Evolutionary conservation across 1,140 invertebrate species (phyloP).

Genomic region (Charaxes varanes): DNA sequence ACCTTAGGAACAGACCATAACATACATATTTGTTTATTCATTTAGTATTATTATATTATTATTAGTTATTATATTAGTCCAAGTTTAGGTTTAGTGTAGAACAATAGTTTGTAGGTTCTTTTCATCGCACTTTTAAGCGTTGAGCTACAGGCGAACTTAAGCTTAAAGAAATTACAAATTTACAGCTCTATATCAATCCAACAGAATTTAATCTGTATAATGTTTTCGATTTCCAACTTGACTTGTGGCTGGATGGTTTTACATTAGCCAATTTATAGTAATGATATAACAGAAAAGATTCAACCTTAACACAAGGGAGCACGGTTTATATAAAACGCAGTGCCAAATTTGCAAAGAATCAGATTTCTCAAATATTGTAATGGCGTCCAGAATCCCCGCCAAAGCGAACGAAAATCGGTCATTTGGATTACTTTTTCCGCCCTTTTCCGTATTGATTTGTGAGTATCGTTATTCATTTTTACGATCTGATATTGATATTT

Average conservation of each 20-base stretch:
- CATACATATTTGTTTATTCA: no score
- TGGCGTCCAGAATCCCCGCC: slow-evolving; percentile 43
- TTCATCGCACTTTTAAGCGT: no score
- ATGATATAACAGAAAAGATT: slow-evolving; percentile 12
- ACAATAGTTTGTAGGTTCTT: no score
- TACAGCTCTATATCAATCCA: slow-evolving; percentile 31
- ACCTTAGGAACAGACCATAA: no score
- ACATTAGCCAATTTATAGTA: slow-evolving; percentile 25
- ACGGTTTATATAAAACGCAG: slow-evolving; percentile 6
- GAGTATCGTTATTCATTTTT: neutral
- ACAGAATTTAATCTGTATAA: slow-evolving; percentile 60
- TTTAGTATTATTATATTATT: no score
- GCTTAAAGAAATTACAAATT: slow-evolving; percentile 7
- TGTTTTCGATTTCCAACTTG: slow-evolving; percentile 63
- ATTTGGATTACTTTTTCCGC: slow-evolving; percentile 54
- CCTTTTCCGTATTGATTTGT: slow-evolving; percentile 36
- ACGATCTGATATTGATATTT: neutral
- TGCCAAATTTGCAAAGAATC: slow-evolving; percentile 29
- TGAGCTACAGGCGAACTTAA: slow-evolving; percentile 1
- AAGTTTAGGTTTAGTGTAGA: no score
- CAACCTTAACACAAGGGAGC: slow-evolving; percentile 10
- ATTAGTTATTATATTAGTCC: no score
- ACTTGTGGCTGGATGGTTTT: slow-evolving; percentile 51
- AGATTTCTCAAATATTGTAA: slow-evolving; percentile 53
- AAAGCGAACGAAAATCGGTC: slow-evolving; percentile 47